These are phyloP conservation scores for Drosophila engyochracea DNA, from an alignment of 2,888 invertebrate genomes.

Conservation along the genomic window DNA sequence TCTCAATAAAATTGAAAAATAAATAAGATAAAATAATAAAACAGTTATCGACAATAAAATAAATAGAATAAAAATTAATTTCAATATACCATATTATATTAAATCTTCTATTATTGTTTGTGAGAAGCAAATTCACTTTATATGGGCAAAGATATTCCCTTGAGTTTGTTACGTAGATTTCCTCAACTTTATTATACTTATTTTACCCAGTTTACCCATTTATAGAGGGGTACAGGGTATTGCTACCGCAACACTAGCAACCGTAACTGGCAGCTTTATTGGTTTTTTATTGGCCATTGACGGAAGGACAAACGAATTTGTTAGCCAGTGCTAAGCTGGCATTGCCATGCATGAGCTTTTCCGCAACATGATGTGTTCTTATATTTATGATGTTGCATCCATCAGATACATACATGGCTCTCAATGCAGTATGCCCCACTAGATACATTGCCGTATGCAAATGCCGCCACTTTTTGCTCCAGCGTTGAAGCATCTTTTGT, in stretches of 20 bases:
- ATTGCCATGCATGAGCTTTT: constrained; percentile 41
- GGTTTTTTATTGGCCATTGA: constrained; percentile 84
- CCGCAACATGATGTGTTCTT: constrained; percentile 35
- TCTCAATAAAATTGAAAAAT: no score
- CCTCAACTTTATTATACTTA: background rate
- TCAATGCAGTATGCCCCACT: constrained; percentile 23
- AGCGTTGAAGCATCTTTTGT: constrained; percentile 40
- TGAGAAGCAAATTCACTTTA: background rate
- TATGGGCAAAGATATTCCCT: no score
- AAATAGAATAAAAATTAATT: background rate
- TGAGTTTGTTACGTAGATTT: background rate
- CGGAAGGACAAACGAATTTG: constrained; percentile 84
- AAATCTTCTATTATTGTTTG: background rate
- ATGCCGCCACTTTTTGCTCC: constrained; percentile 55
- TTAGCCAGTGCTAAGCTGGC: constrained; percentile 45
- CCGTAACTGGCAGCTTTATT: constrained; percentile 74
- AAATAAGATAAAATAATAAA: no score
- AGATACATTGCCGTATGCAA: constrained; percentile 62
- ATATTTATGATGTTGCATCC: constrained; percentile 72
- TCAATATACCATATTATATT: background rate
- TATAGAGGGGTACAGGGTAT: constrained; percentile 4
- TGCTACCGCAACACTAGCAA: constrained; percentile 11
- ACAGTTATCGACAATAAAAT: background rate
- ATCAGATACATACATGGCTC: constrained; percentile 29
- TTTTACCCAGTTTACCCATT: background rate